These are phyloP conservation scores for Smittia sp. DNA, from an alignment of 2,888 invertebrate genomes.

Conservation along the genomic window DNA sequence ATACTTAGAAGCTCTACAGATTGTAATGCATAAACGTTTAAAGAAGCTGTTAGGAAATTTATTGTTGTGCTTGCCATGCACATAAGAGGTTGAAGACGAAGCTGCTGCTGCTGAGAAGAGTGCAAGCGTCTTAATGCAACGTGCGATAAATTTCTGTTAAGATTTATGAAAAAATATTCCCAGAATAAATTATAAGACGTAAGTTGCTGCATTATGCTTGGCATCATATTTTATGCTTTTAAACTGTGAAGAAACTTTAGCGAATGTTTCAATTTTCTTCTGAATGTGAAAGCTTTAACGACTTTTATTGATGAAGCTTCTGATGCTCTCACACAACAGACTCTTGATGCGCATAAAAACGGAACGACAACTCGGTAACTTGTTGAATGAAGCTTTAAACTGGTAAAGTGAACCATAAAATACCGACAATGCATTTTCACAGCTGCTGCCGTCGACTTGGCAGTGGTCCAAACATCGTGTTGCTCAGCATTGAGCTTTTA, in stretches of 20 bases:
- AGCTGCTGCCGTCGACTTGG: background rate
- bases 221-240: background rate
- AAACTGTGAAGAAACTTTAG: background rate
- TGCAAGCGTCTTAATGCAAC: background rate
- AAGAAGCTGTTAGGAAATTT: conserved; percentile 2
- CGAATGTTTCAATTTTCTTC: background rate
- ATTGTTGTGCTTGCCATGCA: background rate
- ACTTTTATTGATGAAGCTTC: background rate
- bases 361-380: background rate
- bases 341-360: no score
- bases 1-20: background rate
- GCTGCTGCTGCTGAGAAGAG: background rate
- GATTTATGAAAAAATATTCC: background rate
- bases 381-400: background rate
- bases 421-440: background rate
- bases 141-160: background rate
- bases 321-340: no score
- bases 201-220: background rate
- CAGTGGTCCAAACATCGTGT: background rate
- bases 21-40: background rate
- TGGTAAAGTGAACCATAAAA: conserved; percentile 1
- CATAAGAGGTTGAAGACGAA: background rate
- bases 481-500: no score
- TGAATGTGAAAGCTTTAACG: background rate
- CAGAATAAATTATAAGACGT: background rate